phyloP scores from a whole-genome alignment of 2,888 invertebrate species.

The Nowickia ferox region DNA sequence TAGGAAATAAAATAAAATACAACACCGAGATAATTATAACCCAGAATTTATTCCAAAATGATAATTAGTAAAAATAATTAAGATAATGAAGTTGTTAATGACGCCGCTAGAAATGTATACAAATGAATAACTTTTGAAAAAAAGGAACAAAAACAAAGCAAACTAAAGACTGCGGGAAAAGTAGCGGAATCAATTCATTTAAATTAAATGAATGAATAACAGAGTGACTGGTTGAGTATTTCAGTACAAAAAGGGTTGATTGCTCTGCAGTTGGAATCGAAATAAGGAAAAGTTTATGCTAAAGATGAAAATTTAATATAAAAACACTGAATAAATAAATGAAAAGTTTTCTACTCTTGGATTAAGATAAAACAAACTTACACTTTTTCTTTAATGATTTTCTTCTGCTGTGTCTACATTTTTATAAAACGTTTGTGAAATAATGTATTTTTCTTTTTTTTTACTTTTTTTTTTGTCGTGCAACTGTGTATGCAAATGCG shows the following conservation, averaged over 20 bases:
- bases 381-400: conserved; percentile 30
- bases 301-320: conserved; percentile 43
- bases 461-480: background rate
- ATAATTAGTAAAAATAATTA: conserved; percentile 61
- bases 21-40: conserved; percentile 53
- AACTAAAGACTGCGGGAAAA: conserved; percentile 39
- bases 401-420: background rate
- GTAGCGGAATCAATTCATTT: conserved; percentile 70
- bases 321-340: conserved; percentile 41
- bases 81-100: conserved; percentile 49
- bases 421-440: conserved; percentile 36
- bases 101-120: conserved; percentile 21
- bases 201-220: conserved; percentile 57
- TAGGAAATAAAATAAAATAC: background rate
- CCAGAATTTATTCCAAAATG: conserved; percentile 28
- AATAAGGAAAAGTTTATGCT: conserved; percentile 29
- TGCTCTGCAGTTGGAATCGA: conserved; percentile 5
- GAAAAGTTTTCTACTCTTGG: conserved; percentile 38
- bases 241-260: conserved; percentile 20
- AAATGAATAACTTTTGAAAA: conserved; percentile 44
- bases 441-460: background rate
- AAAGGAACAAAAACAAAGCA: background rate
- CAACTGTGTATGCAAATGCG: conserved; percentile 52
- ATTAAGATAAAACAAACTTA: conserved; percentile 46
- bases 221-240: conserved; percentile 9